A percentile compares a stretch with the other conserved stretches of the same genome.
phyloP scores from a whole-genome alignment of 2,888 invertebrate genomes.

The Timema cristinae region DNA sequence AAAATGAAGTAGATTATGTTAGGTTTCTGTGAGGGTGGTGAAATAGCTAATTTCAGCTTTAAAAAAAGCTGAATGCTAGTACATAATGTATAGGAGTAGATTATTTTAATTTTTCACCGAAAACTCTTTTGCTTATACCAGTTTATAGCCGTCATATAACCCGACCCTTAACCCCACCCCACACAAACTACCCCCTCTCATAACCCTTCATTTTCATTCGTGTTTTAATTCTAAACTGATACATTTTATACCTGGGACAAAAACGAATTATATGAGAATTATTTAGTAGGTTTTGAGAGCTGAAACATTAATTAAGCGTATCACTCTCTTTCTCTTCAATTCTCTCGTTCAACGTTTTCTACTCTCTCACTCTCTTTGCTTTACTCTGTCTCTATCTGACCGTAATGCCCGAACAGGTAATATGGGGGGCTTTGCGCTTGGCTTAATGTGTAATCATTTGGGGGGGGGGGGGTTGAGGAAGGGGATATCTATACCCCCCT shows the following conservation, averaged over 20 bases:
- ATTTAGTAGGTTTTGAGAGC: constrained; percentile 29
- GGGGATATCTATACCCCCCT: constrained; percentile 18
- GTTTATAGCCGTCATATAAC: no score
- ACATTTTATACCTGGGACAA: not conserved
- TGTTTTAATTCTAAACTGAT: no score
- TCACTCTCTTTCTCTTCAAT: not conserved
- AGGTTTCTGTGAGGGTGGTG: no score
- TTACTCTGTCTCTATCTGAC: not conserved
- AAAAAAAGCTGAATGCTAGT: no score
- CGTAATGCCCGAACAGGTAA: constrained; percentile 20
- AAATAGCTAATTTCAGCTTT: no score
- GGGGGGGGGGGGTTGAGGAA: constrained; percentile 9
- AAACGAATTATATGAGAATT: constrained; percentile 27
- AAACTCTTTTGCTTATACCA: no score
- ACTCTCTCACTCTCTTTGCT: not conserved
- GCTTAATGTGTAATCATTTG: constrained; percentile 24
- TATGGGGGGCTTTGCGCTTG: constrained; percentile 21
- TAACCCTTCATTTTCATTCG: no score
- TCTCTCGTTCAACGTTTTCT: not conserved
- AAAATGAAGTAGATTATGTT: no score
- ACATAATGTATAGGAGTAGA: no score
- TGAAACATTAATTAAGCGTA: constrained; percentile 28
- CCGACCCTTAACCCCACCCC: no score
- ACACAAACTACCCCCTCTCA: no score
- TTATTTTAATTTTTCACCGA: no score